These are phyloP conservation scores for Cynaeus angustus DNA, from an alignment of 2,888 invertebrate genomes.

Conservation along the genomic window DNA sequence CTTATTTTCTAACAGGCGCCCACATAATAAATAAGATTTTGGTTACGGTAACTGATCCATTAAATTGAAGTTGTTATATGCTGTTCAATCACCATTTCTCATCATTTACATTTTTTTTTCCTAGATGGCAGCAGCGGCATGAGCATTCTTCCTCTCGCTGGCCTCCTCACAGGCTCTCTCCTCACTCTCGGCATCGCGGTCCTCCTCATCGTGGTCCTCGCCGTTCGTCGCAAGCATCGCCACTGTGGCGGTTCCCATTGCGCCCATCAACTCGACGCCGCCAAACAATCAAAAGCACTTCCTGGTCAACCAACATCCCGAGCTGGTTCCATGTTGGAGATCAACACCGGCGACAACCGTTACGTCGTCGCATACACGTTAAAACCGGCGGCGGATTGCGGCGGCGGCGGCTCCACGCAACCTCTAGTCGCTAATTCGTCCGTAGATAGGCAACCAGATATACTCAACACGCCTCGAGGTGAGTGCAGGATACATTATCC, in stretches of 20 bases:
- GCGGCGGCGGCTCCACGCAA: constrained; percentile 55
- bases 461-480: constrained; percentile 86
- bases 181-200: constrained; percentile 79
- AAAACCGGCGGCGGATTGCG: constrained; percentile 76
- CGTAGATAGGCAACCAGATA: constrained; percentile 73
- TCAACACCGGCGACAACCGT: constrained; percentile 87
- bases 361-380: constrained; percentile 91
- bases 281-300: constrained; percentile 74
- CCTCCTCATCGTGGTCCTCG: constrained; percentile 78
- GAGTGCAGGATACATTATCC: constrained; percentile 60
- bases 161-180: constrained; percentile 79
- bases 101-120: constrained; percentile 54
- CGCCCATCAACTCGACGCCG: constrained; percentile 69
- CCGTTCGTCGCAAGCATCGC: constrained; percentile 75
- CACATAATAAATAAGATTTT: no score
- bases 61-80: no score
- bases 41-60: no score
- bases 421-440: constrained; percentile 60
- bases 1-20: no score
- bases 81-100: no score
- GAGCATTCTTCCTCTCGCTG: constrained; percentile 82
- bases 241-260: constrained; percentile 69
- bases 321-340: constrained; percentile 77
- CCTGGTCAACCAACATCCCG: constrained; percentile 65
- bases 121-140: constrained; percentile 81